These are phyloP conservation scores for Picathartes gymnocephalus DNA, from an alignment of 2,113 vertebrate genomes.

Conservation along the genomic window DNA sequence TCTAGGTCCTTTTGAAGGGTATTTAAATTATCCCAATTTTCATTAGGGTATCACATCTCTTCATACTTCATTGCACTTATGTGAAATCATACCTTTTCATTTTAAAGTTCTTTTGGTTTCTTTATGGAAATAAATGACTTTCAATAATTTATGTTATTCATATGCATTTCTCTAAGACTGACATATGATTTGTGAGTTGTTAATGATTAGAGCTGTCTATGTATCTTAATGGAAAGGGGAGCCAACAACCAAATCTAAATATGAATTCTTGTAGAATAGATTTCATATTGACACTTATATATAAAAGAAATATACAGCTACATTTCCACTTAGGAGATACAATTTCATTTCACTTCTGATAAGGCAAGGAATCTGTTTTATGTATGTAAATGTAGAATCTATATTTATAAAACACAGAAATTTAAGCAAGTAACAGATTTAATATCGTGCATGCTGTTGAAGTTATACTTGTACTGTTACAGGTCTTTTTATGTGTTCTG, in stretches of 20 bases:
- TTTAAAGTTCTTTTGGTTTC: not conserved
- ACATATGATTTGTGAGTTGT: not conserved
- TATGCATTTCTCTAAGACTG: not conserved
- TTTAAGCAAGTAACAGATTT: not conserved
- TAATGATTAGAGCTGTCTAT: not conserved
- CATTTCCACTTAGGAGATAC: not conserved
- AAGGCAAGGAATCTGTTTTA: not conserved
- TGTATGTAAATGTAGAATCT: not conserved
- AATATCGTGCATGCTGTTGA: rapidly evolving
- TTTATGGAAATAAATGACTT: not conserved
- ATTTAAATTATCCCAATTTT: not conserved
- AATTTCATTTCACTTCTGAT: not conserved
- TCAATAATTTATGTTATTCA: not conserved
- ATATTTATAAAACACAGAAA: not conserved
- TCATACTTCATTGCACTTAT: not conserved
- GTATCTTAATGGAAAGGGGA: not conserved
- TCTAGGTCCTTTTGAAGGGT: too few species aligned
- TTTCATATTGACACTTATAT: not conserved
- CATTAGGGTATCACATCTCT: not conserved
- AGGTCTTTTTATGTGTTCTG: not conserved
- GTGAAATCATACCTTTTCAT: not conserved
- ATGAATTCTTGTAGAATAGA: not conserved
- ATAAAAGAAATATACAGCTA: not conserved
- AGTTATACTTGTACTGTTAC: not conserved
- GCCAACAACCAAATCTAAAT: not conserved